Base-by-base conservation (phyloP, 2,888 invertebrate genomes). In the Ormyrus nitidulus region DNA sequence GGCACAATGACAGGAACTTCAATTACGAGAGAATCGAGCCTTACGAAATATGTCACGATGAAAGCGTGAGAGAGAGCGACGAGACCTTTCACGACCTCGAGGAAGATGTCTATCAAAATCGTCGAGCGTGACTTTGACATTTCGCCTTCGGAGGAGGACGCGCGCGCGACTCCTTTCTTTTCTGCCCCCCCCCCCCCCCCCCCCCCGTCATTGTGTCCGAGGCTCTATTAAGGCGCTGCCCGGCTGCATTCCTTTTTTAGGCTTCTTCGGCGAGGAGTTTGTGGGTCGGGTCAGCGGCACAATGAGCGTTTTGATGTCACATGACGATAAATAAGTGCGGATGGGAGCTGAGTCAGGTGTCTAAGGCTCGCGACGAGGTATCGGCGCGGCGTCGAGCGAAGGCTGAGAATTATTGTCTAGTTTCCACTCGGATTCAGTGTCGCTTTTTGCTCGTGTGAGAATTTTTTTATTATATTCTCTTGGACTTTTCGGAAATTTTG, bases 41-140 rank as follows among this genome's bases (percentile, higher is more conserved):
- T 81, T 81, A 81, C 81, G 79, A 81, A 81, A 81, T 78, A 71
- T 81, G 81, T 81, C 79, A 81, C 81, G 81, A 81, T 79, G 81
- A 81, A 81, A 81, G 81, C 81, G 81, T 78, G 81, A 77, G 76
- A 77, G 56, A 72, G 68, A 54, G 49, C 19, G 74, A 61, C 59
- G 75, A 65, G 79, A 79, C 73, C 73, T 77, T 81, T 79, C 81
- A 77, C 79, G 79, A 81, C 81, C 81, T 81, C 81, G 70, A 79
- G 81, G 81, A 79, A 81, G 81, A 79, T 81, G 81, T 81, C 81
- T 81, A 81, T 81, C 79, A 81, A 79, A 79, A 79, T 79, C 76
- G 71, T 76, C 76, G 81, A 77, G 81, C 81, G 79, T 81, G 81
- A 81, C 79, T 81, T 81, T 81, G 81, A 79, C 81, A 77, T 81